Percentiles rank a stretch among this genome's conserved stretches.
These are phyloP conservation scores for Drosophila ustulata DNA, from an alignment of 2,888 invertebrate species.

Conservation along the genomic window DNA sequence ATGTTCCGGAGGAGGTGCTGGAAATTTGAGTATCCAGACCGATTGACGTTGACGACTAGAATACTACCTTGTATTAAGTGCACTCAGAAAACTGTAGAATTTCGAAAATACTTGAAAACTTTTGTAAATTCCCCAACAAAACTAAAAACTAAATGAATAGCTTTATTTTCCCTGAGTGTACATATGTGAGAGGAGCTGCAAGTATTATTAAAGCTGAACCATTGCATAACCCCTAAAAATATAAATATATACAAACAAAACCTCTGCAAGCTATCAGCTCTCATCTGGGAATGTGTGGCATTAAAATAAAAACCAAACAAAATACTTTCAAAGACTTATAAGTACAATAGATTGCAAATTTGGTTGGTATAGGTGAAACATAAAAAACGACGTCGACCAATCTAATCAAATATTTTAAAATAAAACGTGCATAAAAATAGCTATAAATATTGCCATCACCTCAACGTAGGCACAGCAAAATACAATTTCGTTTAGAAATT, in stretches of 20 bases:
- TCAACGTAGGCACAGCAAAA: too few relatives aligned
- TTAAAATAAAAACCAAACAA: background rate
- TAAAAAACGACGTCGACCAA: background rate
- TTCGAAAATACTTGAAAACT: background rate
- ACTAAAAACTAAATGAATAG: background rate
- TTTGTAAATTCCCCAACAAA: background rate
- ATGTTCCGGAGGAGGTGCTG: conserved; percentile 50
- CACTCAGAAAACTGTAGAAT: background rate
- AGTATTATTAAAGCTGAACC: conserved; percentile 35
- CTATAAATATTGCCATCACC: background rate
- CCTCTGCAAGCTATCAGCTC: conserved; percentile 5
- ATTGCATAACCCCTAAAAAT: conserved; percentile 16
- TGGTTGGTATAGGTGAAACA: background rate
- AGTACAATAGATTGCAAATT: background rate
- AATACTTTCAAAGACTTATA: background rate
- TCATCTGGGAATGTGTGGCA: conserved; percentile 4
- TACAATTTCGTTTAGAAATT: too few relatives aligned
- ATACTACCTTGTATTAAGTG: background rate
- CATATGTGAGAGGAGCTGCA: conserved; percentile 3
- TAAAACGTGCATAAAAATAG: background rate
- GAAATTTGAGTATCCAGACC: conserved; percentile 17
- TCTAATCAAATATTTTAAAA: background rate
- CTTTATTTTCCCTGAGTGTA: background rate
- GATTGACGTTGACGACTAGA: background rate
- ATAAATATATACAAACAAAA: background rate